A percentile compares a stretch with the other conserved stretches of the same genome.
phyloP scores from a whole-genome alignment of 1,140 invertebrate species.

The Ostrea edulis region DNA sequence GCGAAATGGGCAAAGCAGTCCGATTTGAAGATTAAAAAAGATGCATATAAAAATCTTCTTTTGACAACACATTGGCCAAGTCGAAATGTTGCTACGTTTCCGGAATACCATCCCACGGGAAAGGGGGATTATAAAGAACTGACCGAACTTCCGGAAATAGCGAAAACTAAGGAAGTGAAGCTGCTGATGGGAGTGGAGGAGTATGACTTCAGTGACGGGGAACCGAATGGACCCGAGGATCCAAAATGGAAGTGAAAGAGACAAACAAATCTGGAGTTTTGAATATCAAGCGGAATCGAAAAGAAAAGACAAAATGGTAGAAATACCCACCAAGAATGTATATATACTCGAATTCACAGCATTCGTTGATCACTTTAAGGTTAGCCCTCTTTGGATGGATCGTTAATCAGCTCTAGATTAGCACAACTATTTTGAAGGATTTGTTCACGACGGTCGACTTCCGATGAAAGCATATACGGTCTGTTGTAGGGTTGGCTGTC shows the following conservation, averaged over 20 bases:
- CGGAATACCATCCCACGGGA: not conserved
- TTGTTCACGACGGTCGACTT: no score
- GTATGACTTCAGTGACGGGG: slow-evolving; percentile 65
- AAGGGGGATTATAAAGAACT: slow-evolving; percentile 20
- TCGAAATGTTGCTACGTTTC: slow-evolving; percentile 43
- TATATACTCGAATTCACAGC: no score
- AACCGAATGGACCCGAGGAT: slow-evolving; percentile 57
- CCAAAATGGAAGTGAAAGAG: slow-evolving; percentile 42
- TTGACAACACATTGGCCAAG: slow-evolving; percentile 62
- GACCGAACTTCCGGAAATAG: slow-evolving; percentile 56
- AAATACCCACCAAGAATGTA: no score
- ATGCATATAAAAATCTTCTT: slow-evolving; percentile 53
- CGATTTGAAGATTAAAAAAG: slow-evolving; percentile 46
- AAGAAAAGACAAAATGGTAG: no score
- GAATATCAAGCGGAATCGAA: no score
- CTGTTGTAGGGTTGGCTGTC: no score
- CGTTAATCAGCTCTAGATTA: no score
- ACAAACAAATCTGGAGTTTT: no score
- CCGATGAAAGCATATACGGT: no score
- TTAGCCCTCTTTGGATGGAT: no score
- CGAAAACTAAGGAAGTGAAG: slow-evolving; percentile 54
- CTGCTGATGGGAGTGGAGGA: slow-evolving; percentile 58
- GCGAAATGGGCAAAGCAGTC: slow-evolving; percentile 56
- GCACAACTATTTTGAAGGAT: no score
- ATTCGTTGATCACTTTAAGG: no score